phyloP scores from a whole-genome alignment of 35 echinoderm and acorn worm genomes.

The Anneissia japonica region DNA sequence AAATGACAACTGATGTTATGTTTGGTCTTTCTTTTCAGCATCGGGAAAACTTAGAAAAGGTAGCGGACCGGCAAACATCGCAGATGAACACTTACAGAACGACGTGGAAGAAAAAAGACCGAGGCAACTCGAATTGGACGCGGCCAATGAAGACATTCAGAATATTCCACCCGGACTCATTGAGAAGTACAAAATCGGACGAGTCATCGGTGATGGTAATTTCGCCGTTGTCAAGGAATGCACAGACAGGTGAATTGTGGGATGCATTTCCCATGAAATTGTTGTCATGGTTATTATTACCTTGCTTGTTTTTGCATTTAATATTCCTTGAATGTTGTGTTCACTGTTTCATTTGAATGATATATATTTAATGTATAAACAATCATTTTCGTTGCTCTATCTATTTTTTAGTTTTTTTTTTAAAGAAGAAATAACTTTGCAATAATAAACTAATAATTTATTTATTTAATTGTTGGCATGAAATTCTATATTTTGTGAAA shows the following conservation, averaged over 20 bases:
- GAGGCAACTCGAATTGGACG: constrained; percentile 19
- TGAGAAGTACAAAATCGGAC: constrained; percentile 76
- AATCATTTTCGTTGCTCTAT: no score
- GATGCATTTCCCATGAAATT: background rate
- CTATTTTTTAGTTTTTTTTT: no score
- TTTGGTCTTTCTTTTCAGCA: background rate
- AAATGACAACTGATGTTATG: background rate
- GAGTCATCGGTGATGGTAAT: constrained; percentile 93
- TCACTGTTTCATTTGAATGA: no score
- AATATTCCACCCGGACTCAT: constrained; percentile 49
- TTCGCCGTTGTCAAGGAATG: constrained; percentile 97
- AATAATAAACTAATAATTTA: no score
- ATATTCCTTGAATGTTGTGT: no score
- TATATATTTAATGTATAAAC: no score
- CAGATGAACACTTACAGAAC: background rate
- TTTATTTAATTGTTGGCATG: no score
- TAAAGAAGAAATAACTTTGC: no score
- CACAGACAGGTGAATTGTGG: constrained; percentile 68
- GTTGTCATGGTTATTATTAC: background rate
- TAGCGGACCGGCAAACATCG: background rate
- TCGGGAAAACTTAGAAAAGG: background rate
- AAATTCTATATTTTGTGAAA: no score
- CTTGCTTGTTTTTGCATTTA: background rate
- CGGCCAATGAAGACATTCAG: background rate
- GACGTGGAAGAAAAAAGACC: background rate